A percentile compares a stretch with the other conserved stretches of the same genome.
phyloP scores from a whole-genome alignment of 2,113 vertebrate genomes.

The Apeltes quadracus region DNA sequence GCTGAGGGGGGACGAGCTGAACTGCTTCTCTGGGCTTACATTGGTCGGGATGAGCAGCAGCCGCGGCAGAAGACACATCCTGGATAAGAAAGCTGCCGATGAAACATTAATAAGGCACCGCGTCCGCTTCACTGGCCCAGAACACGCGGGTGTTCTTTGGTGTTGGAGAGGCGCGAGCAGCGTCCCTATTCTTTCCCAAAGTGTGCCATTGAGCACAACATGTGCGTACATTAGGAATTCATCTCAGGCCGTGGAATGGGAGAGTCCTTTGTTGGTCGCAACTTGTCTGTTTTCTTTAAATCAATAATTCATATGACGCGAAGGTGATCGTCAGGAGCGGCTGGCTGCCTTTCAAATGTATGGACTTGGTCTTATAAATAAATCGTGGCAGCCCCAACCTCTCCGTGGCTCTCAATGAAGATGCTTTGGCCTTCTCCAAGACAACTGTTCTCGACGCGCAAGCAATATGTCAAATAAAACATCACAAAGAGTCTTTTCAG shows the following conservation, averaged over 20 bases:
- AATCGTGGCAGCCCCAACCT: constrained; percentile 54
- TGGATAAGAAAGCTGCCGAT: constrained; percentile 72
- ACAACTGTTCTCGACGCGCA: constrained; percentile 63
- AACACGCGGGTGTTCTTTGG: constrained; percentile 76
- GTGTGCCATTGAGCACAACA: constrained; percentile 39
- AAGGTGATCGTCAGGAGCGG: constrained; percentile 62
- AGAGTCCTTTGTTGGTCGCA: constrained; percentile 33
- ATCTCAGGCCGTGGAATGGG: constrained; percentile 46
- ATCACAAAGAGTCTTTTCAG: constrained; percentile 63
- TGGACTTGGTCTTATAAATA: constrained; percentile 51
- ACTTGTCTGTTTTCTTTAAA: constrained; percentile 66
- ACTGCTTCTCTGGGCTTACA: constrained; percentile 56
- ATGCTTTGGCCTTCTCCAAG: constrained; percentile 78
- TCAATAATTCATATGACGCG: constrained; percentile 71
- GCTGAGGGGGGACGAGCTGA: constrained; percentile 49
- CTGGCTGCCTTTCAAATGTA: constrained; percentile 45
- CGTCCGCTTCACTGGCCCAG: constrained; percentile 82
- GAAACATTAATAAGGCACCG: constrained; percentile 82
- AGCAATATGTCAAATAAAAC: constrained; percentile 67
- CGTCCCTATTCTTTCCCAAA: constrained; percentile 33
- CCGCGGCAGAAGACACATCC: constrained; percentile 71
- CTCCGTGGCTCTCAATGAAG: constrained; percentile 52
- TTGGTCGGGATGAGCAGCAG: constrained; percentile 61
- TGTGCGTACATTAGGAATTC: constrained; percentile 53
- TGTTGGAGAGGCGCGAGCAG: constrained; percentile 63